These are phyloP conservation scores for Listronotus oregonensis DNA, from an alignment of 1,140 invertebrate species.

Conservation along the genomic window DNA sequence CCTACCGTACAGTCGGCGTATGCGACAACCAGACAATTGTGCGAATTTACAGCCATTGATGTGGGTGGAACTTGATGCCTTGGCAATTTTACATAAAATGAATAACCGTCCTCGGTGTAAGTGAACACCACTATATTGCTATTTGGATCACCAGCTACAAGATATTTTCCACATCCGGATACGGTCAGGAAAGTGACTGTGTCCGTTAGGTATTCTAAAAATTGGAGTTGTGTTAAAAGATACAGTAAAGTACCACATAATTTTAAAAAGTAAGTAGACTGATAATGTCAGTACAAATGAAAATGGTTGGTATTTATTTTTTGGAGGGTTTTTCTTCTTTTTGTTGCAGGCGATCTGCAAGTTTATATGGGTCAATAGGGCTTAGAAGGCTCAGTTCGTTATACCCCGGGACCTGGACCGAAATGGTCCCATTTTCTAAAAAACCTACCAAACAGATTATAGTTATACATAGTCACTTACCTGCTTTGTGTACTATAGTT, in stretches of 20 bases:
- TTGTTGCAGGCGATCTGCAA: too few relatives aligned
- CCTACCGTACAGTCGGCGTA: constrained; percentile 75
- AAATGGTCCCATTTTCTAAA: too few relatives aligned
- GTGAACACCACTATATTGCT: constrained; percentile 68
- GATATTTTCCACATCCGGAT: constrained; percentile 64
- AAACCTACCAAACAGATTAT: too few relatives aligned
- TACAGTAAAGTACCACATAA: too few relatives aligned
- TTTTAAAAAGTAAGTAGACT: too few relatives aligned
- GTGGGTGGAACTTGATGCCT: constrained; percentile 68
- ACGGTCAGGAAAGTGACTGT: constrained; percentile 60
- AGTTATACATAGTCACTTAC: constrained; percentile 5
- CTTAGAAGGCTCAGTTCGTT: too few relatives aligned
- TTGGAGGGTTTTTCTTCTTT: too few relatives aligned
- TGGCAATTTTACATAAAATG: constrained; percentile 63
- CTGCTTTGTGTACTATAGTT: constrained; percentile 32
- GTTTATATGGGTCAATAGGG: too few relatives aligned
- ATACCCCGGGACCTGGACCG: too few relatives aligned
- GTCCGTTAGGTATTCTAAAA: constrained; percentile 59
- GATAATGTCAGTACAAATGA: too few relatives aligned
- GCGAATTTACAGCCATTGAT: constrained; percentile 66
- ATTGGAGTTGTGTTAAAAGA: neutral
- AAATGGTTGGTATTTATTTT: too few relatives aligned
- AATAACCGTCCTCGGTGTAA: constrained; percentile 54
- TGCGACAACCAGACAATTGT: constrained; percentile 63
- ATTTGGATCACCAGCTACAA: constrained; percentile 65